Percentiles rank a stretch among this genome's conserved stretches.
Evolutionary conservation across 2,888 invertebrate species (phyloP).

Genomic region (Pristionchus mayeri): DNA sequence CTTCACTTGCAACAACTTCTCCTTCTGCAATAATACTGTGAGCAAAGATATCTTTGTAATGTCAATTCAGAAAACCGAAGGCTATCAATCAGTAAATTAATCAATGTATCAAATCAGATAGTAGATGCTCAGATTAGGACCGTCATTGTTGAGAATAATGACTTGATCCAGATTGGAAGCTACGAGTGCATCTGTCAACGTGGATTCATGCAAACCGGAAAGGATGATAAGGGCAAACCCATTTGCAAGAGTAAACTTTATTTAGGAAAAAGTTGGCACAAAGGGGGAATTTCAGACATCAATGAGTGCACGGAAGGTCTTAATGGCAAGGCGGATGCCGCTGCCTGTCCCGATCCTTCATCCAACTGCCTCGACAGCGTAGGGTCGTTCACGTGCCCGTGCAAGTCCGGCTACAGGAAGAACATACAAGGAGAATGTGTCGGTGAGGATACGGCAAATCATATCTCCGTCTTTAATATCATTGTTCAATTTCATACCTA

Average conservation of each 20-base stretch:
- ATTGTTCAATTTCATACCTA: too few relatives aligned
- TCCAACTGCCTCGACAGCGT: neutral
- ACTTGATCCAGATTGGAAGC: constrained; percentile 30
- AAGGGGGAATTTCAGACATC: constrained; percentile 26
- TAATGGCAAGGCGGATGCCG: neutral
- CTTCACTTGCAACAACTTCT: constrained; percentile 48
- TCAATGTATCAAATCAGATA: too few relatives aligned
- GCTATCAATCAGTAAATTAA: too few relatives aligned
- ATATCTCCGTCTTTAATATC: too few relatives aligned
- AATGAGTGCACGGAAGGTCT: constrained; percentile 48
- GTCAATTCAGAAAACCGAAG: too few relatives aligned
- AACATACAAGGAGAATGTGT: neutral
- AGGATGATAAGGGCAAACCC: constrained; percentile 42
- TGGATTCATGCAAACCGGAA: constrained; percentile 36
- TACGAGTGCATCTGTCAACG: constrained; percentile 45
- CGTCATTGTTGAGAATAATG: too few relatives aligned
- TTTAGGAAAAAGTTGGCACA: neutral
- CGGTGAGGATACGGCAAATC: too few relatives aligned
- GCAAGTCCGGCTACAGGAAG: neutral
- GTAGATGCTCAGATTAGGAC: too few relatives aligned
- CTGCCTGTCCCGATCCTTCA: neutral
- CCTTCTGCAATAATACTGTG: constrained; percentile 47
- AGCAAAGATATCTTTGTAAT: too few relatives aligned
- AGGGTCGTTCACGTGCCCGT: neutral
- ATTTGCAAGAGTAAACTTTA: constrained; percentile 41